Evolutionary conservation across 2,113 vertebrate genomes (phyloP), one percentile per base, ranked within the genome.

Genomic region (Ptyas mucosa): DNA sequence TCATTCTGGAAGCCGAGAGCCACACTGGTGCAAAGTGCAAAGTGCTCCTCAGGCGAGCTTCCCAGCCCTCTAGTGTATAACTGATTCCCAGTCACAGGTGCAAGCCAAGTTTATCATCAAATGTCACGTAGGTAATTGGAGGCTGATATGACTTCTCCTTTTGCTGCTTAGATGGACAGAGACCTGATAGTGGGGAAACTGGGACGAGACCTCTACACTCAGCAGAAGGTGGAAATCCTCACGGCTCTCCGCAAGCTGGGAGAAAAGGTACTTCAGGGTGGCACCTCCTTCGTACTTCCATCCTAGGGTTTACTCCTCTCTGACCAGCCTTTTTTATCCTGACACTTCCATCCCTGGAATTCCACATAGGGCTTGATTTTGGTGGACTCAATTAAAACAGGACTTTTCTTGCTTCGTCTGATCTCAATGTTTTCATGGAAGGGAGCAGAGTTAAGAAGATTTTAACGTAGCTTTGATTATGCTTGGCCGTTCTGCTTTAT

Each of bases 171-270:
- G 99, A 99, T 99, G 99, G 99, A 99, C 95, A 97, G 99, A 96
- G 99, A 99, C 89, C 97, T 99, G 93, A 99, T 99, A 94, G 99
- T 99, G 69, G 99, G 99, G 64, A 99, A 99, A 93, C 95, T 99
- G 95, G 97, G 97, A 0, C 97, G 97, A 95, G 98, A 98, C 6
- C 94, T 98, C 18, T 98, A 99, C 95, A 99, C 97, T 0, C 98
- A 98, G 92, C 99, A 99, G 98, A 99, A 99, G 94, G 97, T 99
- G 93, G 99, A 99, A 98, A 99, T 99, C 93, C 98, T 99, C 94
- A 99, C 98, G 1, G 99, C 99, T 8, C 96, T 99, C 95, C 98
- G 98, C 91, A 99, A 99, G 95, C 98, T 99, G n/a, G 99, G 99
- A 64, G 99, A 99, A 97, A 98, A 99, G 98, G 99, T 99, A 97